A percentile compares a stretch with the other conserved stretches of the same genome.
Evolutionary conservation across 2,797 vertebrate species (phyloP).

Genomic region (Rhinella marina): DNA sequence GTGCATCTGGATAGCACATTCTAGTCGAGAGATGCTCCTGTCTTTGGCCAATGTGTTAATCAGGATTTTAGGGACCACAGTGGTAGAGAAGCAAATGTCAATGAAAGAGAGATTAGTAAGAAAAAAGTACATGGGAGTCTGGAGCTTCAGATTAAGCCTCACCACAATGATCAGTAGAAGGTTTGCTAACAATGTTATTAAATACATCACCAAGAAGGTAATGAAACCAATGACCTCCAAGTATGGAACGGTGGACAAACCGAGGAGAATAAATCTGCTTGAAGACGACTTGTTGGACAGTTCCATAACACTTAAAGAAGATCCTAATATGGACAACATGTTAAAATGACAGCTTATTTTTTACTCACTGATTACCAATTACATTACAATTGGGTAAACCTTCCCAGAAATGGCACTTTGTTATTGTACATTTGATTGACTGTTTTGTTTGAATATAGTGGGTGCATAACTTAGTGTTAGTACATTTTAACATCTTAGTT

Average conservation of each 20-base stretch:
- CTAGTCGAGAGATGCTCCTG: background rate
- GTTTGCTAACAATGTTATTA: background rate
- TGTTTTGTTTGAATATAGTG: too few species aligned
- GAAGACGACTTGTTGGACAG: background rate
- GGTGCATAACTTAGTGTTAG: too few species aligned
- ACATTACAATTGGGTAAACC: too few species aligned
- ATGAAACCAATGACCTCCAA: background rate
- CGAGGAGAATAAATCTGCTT: background rate
- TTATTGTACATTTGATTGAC: too few species aligned
- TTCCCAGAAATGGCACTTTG: too few species aligned
- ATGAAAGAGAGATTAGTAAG: background rate
- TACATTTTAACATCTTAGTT: too few species aligned
- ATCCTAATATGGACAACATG: too few species aligned
- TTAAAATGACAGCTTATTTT: too few species aligned
- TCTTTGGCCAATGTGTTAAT: background rate
- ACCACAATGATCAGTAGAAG: background rate
- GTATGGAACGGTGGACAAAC: background rate
- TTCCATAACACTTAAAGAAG: background rate
- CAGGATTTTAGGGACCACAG: constrained; percentile 25
- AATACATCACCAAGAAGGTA: background rate
- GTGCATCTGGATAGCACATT: constrained; percentile 24
- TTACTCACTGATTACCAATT: too few species aligned
- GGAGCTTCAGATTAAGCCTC: background rate
- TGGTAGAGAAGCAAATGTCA: constrained; percentile 25
- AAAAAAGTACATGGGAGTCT: constrained; percentile 12